Evolutionary conservation across 2,888 invertebrate species (phyloP).

Genomic region (Geotrupes spiniger): DNA sequence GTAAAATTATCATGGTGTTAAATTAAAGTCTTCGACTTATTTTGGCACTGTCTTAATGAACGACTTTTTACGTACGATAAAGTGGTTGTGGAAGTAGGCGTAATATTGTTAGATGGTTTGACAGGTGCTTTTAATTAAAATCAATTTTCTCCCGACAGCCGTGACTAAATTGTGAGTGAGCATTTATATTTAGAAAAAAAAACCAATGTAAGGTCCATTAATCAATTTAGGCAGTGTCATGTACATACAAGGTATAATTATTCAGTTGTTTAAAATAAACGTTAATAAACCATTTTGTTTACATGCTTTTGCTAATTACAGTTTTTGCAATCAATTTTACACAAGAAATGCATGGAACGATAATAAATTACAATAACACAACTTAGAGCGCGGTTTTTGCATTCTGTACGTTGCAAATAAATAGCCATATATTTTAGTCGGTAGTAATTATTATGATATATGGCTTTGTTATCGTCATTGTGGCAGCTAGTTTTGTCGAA

Average conservation of each 20-base stretch:
- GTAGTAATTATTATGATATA: constrained; percentile 28
- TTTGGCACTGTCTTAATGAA: neutral
- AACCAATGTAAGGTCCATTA: constrained; percentile 21
- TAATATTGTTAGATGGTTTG: constrained; percentile 26
- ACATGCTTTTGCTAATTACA: constrained; percentile 6
- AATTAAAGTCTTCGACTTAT: constrained; percentile 2
- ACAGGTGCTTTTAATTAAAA: constrained; percentile 33
- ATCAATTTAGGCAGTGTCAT: constrained; percentile 19
- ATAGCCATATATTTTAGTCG: constrained; percentile 21
- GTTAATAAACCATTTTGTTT: constrained; percentile 8
- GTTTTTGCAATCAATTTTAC: constrained; percentile 11
- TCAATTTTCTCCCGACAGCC: constrained; percentile 32
- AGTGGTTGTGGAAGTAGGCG: constrained; percentile 11
- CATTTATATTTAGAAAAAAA: constrained; percentile 25
- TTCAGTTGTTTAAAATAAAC: constrained; percentile 10
- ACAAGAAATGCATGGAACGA: constrained; percentile 5
- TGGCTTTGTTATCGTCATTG: constrained; percentile 22
- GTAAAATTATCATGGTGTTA: neutral
- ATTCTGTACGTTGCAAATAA: constrained; percentile 14
- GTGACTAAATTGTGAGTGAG: constrained; percentile 29
- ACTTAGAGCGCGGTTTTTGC: constrained; percentile 2
- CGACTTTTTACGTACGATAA: too few relatives aligned
- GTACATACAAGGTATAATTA: constrained; percentile 3
- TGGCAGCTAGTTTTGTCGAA: constrained; percentile 25
- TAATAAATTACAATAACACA: constrained; percentile 21